These are phyloP conservation scores for Himalopsyche anomala DNA, from an alignment of 2,888 invertebrate genomes.

Conservation along the genomic window DNA sequence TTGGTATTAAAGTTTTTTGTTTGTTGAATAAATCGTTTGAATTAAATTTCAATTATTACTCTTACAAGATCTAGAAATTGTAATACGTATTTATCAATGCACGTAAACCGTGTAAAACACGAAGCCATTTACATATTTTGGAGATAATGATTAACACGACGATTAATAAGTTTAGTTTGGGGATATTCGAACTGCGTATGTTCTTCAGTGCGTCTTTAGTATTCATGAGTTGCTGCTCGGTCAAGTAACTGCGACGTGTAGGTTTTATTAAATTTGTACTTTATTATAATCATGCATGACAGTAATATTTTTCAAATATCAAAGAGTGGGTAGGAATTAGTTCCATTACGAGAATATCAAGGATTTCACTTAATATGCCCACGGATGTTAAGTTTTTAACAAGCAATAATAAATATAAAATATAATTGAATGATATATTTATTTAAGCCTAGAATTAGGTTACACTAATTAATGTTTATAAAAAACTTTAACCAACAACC, in stretches of 20 bases:
- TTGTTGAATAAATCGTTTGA: too few species aligned
- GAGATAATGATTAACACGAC: conserved; percentile 5
- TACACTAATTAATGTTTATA: too few species aligned
- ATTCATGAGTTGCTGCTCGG: not conserved
- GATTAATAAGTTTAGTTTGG: not conserved
- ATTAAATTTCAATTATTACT: not conserved
- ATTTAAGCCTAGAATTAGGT: too few species aligned
- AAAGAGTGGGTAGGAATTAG: not conserved
- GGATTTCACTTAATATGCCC: conserved; percentile 1
- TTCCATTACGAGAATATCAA: not conserved
- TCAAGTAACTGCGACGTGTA: not conserved
- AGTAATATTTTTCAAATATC: not conserved
- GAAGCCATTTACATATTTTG: not conserved
- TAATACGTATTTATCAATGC: not conserved
- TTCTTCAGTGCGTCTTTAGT: not conserved
- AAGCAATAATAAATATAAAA: not conserved
- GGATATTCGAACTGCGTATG: not conserved
- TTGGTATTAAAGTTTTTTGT: too few species aligned
- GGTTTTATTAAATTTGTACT: not conserved
- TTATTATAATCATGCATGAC: not conserved
- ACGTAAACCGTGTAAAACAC: not conserved
- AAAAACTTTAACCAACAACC: too few species aligned
- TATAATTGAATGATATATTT: too few species aligned
- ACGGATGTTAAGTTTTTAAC: not conserved
- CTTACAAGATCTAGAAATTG: not conserved